Base-by-base conservation (phyloP, 2,888 invertebrate genomes). In the Platyscelio sp. region DNA sequence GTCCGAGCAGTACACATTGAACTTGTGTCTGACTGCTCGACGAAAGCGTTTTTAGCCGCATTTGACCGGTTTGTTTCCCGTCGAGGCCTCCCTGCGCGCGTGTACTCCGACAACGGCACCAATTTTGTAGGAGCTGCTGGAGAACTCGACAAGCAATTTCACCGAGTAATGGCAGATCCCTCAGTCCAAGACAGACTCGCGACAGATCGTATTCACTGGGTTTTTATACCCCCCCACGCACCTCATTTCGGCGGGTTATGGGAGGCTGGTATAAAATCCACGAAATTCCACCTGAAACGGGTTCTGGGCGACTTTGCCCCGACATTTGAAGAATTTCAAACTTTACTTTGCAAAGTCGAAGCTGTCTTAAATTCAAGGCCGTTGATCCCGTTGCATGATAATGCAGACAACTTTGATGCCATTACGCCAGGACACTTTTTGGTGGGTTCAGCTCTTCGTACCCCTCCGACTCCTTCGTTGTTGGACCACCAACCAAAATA, bases 1-100 rank as follows among this genome's bases (percentile, higher is more conserved):
- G 51, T 67, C 3, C 49, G 67, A 51, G 67, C 67, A 2, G 22
- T 67, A 29, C 67, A 67, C 33, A 18, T 67, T 6, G 67, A 67
- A 15, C 7, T 67, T 1, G 67, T 51, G 6, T n/a, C 49, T 15
- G 67, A 49, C 29, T 49, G 29, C 26, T 20, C 29, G 2, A 49
- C 67, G 3, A 18, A 13, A 13, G 7, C 49, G n/a, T 67, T 67
- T 51, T 13, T 67, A 18, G 67, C 49, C 4, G 67, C 67, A 1
- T 63, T 63, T 38, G 29, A 54, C 13, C 29, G 58, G 13, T 49
- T 49, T 15, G 49, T 22, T 7, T 18, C 49, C 5, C 49, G 49
- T 20, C 13, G 49, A 22, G 20, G 20, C 5, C 22, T 49, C 5
- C 49, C 49, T 49, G 3, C 5, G 22, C 49, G 13, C 20, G 49